phyloP scores from a whole-genome alignment of 1,140 invertebrate species.

The Neomicropteryx cornuta region DNA sequence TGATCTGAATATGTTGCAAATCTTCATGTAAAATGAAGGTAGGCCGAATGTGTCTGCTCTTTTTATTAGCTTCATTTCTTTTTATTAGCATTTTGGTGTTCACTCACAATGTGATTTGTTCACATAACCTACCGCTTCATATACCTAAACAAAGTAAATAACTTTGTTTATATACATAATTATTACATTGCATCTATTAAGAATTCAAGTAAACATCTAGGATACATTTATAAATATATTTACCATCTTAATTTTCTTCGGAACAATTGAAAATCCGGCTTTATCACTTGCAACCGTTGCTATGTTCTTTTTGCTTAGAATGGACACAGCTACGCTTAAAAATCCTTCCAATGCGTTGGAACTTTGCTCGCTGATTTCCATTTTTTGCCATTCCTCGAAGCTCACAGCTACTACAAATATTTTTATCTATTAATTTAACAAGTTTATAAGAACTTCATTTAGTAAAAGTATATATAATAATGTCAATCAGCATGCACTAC shows the following conservation, averaged over 20 bases:
- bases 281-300: constrained; percentile 49
- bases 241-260: constrained; percentile 71
- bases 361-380: constrained; percentile 65
- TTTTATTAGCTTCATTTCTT: no score
- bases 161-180: neutral
- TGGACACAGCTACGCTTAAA: constrained; percentile 60
- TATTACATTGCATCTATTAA: neutral
- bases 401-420: constrained; percentile 46
- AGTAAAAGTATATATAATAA: constrained; percentile 9
- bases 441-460: constrained; percentile 3
- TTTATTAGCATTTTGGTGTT: no score
- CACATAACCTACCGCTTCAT: no score
- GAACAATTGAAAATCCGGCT: constrained; percentile 61
- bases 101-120: no score
- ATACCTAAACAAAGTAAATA: no score
- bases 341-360: constrained; percentile 72
- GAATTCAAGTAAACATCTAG: constrained; percentile 2
- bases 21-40: no score
- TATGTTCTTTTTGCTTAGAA: constrained; percentile 50
- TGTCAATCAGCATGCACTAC: constrained; percentile 4
- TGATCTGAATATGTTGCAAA: no score
- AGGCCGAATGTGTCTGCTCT: no score
- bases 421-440: neutral
- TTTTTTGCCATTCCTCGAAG: constrained; percentile 66
- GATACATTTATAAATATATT: constrained; percentile 18